Conservation (phyloP, 2,113 vertebrate species). For the Promerops cafer region DNA sequence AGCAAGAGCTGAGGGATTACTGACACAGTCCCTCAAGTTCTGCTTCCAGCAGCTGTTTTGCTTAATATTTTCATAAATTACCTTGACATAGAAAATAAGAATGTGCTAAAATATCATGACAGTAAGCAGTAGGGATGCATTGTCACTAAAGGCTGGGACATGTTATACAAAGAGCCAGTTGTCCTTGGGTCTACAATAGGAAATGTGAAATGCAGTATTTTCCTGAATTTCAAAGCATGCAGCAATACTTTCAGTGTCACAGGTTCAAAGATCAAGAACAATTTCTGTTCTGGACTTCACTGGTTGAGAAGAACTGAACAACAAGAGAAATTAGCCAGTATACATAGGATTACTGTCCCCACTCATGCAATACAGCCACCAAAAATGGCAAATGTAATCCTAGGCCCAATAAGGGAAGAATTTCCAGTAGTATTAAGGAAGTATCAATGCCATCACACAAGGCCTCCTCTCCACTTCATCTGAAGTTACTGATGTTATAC, state of each 20-base stretch:
- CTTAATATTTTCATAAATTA: neutral
- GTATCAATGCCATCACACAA: neutral
- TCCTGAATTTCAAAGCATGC: neutral
- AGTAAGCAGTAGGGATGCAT: neutral
- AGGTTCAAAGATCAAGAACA: neutral
- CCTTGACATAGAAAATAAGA: neutral
- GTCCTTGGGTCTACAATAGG: neutral
- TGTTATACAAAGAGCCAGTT: neutral
- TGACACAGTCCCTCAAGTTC: neutral
- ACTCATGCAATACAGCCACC: neutral
- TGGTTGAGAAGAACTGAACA: neutral
- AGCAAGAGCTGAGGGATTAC: neutral
- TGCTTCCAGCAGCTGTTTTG: neutral
- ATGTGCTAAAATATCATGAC: neutral
- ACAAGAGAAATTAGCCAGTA: neutral
- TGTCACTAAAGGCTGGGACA: neutral
- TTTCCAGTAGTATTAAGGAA: neutral
- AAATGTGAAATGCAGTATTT: neutral
- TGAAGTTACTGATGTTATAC: neutral
- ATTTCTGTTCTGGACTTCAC: neutral
- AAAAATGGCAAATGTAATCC: neutral
- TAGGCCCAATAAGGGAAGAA: neutral
- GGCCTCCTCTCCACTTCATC: neutral
- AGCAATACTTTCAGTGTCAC: neutral
- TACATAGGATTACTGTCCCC: neutral